Evolutionary conservation across 2,888 invertebrate genomes (phyloP), one percentile per base, ranked within the genome.

Genomic region (Odontomyia ornata): DNA sequence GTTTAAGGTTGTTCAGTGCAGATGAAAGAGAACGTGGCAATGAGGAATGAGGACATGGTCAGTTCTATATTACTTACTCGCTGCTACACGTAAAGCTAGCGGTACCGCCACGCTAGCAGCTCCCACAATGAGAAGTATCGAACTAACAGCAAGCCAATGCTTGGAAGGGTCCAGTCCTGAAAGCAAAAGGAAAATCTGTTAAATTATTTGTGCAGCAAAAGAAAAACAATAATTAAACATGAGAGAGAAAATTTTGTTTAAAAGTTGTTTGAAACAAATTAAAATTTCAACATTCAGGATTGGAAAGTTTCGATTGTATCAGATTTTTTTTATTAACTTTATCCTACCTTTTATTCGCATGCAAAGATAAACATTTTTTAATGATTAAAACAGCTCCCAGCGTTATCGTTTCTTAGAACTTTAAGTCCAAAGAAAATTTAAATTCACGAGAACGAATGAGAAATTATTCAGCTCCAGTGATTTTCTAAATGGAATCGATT

Each of bases 51-150:
- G 52, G n/a, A n/a, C n/a, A n/a, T 18, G 52, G 21, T 21, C 18
- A 18, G 23, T 57, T 18, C 23, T 27, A n/a, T 43, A 43, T 43
- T 82, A 86, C 84, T 85, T 83, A 87, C 86, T 86, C 81, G 93
- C 92, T 80, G 92, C 91, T 73, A 93, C 92, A 83, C 93, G 91
- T 84, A 94, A 89, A 73, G 93, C 93, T 82, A 94, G 88, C 7
- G 94, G 94, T 27, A 94, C 93, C 27, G 93, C 93, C 79, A 94
- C 93, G 82, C 93, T 93, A 75, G 93, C 93, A 79, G 93, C 92
- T 76, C 93, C 93, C 72, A 93, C 93, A 82, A 94, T 90, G 83
- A 94, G 88, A 81, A 94, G 90, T 80, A 93, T 90, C 80, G 92
- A 91, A 79, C 92, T 91, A 82, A 94, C 92, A 82, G 93, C 91